Percentiles rank a stretch among this genome's conserved stretches.
Evolutionary conservation across 1,140 invertebrate species (phyloP).

Genomic region (Ganaspis sp.): DNA sequence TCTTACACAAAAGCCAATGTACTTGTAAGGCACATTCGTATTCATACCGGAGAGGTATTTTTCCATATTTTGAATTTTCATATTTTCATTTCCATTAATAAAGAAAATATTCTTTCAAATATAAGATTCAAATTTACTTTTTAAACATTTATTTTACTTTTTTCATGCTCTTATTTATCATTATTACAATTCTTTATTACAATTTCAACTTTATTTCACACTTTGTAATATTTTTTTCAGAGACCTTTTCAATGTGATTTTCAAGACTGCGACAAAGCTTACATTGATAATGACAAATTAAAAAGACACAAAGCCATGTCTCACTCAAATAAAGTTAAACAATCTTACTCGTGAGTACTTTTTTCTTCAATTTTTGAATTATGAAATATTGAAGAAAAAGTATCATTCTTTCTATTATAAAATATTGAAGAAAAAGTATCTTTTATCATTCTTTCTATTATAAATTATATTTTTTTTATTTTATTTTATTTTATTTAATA

Average conservation of each 20-base stretch:
- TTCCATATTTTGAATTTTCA: slow-evolving; percentile 26
- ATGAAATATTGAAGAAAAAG: no score
- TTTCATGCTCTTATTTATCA: no score
- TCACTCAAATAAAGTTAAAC: not conserved
- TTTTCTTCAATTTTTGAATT: no score
- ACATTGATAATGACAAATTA: slow-evolving; percentile 41
- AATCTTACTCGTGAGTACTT: slow-evolving; percentile 9
- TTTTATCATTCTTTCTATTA: no score
- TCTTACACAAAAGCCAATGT: slow-evolving; percentile 54
- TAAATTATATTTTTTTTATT: not conserved
- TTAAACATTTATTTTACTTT: no score
- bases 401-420: slow-evolving; percentile 35
- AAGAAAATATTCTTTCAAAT: not conserved
- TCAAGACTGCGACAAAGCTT: slow-evolving; percentile 63
- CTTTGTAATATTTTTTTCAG: slow-evolving; percentile 44
- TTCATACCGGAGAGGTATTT: slow-evolving; percentile 65
- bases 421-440: slow-evolving; percentile 12
- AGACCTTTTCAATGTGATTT: slow-evolving; percentile 61
- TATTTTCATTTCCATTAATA: no score
- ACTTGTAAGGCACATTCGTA: slow-evolving; percentile 58
- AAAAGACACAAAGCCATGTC: slow-evolving; percentile 41
- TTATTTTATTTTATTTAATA: not conserved
- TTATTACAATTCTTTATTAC: slow-evolving; percentile 30
- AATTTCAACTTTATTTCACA: not conserved
- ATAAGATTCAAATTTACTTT: slow-evolving; percentile 30